phyloP scores from a whole-genome alignment of 2,888 invertebrate genomes.

The Pegoplata infirma region DNA sequence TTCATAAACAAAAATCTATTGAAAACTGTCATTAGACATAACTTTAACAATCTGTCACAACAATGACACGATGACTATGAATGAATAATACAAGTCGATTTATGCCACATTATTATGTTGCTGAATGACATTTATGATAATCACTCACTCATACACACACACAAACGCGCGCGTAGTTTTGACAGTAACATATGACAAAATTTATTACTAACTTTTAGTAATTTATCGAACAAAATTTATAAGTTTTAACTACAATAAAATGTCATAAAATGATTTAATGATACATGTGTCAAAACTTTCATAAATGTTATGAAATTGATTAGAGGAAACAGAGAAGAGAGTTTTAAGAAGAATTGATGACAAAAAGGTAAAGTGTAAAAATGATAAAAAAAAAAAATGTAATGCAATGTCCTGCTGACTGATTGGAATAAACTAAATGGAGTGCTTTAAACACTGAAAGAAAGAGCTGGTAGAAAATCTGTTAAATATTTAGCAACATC shows the following conservation, averaged over 20 bases:
- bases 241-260: not conserved
- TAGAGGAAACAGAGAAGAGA: no score
- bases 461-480: no score
- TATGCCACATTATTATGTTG: not conserved
- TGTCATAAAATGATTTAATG: constrained; percentile 2
- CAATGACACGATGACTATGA: not conserved
- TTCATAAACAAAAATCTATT: not conserved
- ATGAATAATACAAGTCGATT: not conserved
- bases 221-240: not conserved
- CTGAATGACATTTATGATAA: constrained; percentile 10
- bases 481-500: no score
- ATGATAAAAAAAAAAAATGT: no score
- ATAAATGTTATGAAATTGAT: not conserved
- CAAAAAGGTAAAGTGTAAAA: no score
- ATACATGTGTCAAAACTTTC: not conserved
- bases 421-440: no score
- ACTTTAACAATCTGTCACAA: constrained; percentile 7
- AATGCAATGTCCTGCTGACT: no score
- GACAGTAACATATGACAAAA: constrained; percentile 9
- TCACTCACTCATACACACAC: no score
- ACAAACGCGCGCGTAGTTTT: no score
- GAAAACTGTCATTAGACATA: not conserved
- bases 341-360: no score
- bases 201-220: not conserved
- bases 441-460: no score